phyloP scores from a whole-genome alignment of 2,888 invertebrate genomes.

The Synergus itoensis region DNA sequence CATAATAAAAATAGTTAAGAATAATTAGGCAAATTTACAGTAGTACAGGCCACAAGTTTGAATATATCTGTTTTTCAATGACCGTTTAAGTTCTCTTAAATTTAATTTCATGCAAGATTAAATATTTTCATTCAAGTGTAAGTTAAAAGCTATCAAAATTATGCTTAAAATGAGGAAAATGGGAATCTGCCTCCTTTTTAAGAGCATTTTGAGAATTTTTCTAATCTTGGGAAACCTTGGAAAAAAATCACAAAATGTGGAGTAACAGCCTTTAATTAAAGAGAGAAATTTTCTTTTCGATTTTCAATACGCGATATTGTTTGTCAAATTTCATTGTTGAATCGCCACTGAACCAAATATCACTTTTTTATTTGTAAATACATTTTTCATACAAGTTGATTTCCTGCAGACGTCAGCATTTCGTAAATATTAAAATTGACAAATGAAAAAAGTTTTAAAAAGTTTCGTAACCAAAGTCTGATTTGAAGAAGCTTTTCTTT shows the following conservation, averaged over 20 bases:
- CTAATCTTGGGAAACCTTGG: no score
- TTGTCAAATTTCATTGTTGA: background rate
- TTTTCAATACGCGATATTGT: background rate
- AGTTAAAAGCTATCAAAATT: no score
- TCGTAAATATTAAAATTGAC: background rate
- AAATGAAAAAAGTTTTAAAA: background rate
- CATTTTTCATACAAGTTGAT: background rate
- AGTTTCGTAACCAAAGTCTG: background rate
- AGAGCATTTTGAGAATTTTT: no score
- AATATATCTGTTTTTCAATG: no score
- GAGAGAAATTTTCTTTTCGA: background rate
- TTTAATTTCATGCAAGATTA: no score
- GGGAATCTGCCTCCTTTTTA: no score
- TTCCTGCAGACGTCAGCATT: background rate
- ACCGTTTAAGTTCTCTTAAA: no score
- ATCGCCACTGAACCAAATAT: background rate
- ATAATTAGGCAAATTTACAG: no score
- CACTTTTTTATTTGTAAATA: background rate
- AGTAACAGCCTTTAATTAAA: background rate
- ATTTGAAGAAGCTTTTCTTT: background rate
- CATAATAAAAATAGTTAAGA: no score
- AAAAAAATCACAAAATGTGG: background rate
- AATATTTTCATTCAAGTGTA: no score
- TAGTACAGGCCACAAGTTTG: no score
- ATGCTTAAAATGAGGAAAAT: no score